Evolutionary conservation across 2,888 invertebrate genomes (phyloP), one percentile per base, ranked within the genome.

Genomic region (Polydrusus cervinus): DNA sequence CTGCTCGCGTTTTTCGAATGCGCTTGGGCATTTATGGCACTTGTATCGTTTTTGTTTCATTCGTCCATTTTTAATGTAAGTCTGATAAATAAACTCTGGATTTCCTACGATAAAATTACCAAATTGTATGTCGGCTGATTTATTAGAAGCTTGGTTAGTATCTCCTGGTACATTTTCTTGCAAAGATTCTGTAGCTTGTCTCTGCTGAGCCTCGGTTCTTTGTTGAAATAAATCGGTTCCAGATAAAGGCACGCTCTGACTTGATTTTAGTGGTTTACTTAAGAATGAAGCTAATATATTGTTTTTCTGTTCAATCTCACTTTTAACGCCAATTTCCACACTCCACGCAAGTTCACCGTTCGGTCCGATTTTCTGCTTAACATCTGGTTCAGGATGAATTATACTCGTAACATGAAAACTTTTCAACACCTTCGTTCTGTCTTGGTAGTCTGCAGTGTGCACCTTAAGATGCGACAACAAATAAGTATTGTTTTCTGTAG

Each of bases 21-120:
- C 94, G 55, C 95, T 95, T 0, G 96, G 96, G 84, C 96, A 96
- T 87, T 95, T 94, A 81, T 92, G 92, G 85, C 95, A 95, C 86
- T 94, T 94, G 86, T 94, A 94, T 5, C 93, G 90, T 84, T 94
- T 94, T 83, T 93, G 93, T 84, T 93, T 93, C 82, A 92, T 88
- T 3, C 92, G 89, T 0, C 94, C 94, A 83, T 94, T 94, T 85
- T 93, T 93, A 72, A 93, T 83, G 79, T 92, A 93, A 0, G 93
- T 93, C 0, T 93, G 94, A 83, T 94, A 94, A 67, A 92, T 91
- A 81, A 94, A 94, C 79, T 93, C 92, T 0, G 94, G 94, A 86
- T 93, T 94, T 5, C 94, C 94, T 77, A 92, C 91, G 90, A 93
- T 93, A 43, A 91, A 86, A 75, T 90, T 89, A 5, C 92, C 92